Evolutionary conservation across 2,113 vertebrate genomes (phyloP).

Genomic region (Pterocles orientalis): DNA sequence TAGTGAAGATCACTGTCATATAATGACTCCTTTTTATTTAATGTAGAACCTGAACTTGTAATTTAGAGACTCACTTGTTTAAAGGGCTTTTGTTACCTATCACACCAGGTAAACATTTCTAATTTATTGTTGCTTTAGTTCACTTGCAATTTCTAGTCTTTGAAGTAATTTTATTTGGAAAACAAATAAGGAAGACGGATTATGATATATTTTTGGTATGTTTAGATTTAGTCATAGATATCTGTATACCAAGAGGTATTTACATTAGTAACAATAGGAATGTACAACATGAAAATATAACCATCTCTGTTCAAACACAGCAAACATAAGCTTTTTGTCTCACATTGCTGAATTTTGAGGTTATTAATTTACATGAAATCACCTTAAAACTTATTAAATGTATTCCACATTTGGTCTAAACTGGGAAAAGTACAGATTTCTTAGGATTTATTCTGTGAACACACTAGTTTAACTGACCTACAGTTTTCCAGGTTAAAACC

Average conservation of each 20-base stretch:
- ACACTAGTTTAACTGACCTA: neutral
- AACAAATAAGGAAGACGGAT: neutral
- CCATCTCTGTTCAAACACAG: neutral
- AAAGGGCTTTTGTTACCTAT: neutral
- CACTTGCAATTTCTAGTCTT: neutral
- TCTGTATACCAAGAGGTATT: neutral
- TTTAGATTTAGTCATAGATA: neutral
- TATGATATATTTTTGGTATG: neutral
- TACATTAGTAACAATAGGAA: neutral
- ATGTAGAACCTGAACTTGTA: neutral
- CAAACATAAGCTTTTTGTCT: neutral
- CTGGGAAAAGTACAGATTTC: neutral
- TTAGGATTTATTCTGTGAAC: neutral
- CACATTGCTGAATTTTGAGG: neutral
- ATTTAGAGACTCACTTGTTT: neutral
- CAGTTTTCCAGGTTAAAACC: neutral
- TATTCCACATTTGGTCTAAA: neutral
- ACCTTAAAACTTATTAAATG: neutral
- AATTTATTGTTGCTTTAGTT: neutral
- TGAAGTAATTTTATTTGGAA: neutral
- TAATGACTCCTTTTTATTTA: neutral
- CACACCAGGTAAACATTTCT: neutral
- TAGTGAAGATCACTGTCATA: neutral
- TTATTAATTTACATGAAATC: neutral
- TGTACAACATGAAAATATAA: neutral